Base-by-base conservation (phyloP, 2,113 vertebrate species). In the Lonchura striata region DNA sequence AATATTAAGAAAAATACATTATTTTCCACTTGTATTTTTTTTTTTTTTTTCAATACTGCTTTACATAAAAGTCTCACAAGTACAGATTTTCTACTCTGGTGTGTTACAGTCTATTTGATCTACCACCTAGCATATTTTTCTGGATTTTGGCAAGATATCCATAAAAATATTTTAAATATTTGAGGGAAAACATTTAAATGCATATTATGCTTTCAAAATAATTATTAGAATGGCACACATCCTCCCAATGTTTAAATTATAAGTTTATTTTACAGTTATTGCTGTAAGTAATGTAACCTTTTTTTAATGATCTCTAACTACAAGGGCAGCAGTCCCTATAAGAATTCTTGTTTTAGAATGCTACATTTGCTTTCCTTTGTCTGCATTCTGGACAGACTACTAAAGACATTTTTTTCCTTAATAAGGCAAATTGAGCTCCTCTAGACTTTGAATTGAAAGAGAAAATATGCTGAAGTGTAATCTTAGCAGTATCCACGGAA, bases 401-500 rank as follows among this genome's bases (percentile, higher is more conserved):
- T 76, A 41, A 88, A 86, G 60, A 83, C 24, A 7, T 0, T 79
- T 60, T 88, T 75, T 66, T 44, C 27, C 31, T 87, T 88, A 84
- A 81, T 77, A 92, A 95, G 35, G 54, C 49, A 96, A 85, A 93
- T 86, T 82, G 84, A 94, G n/a, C 47, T 88, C 35, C 52, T 90
- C 65, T 89, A 83, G 89, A 77, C 30, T 92, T 95, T 79, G 71
- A 93, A 93, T 86, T 90, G 52, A 59, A 61, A 80, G 77, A 70
- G 88, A 76, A 96, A 90, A 41, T 53, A 69, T 71, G 60, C 77
- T 75, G 63, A 57, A 95, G n/a, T 78, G 49, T 95, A 91, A 80
- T 92, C 83, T 95, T 89, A 81, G 82, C 49, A 49, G 93, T 93
- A 95, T 88, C 93, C 93, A 95, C 6, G 49, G 96, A 95, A 97